These are phyloP conservation scores for Myiozetetes cayanensis DNA, from an alignment of 2,113 vertebrate genomes.

Conservation along the genomic window DNA sequence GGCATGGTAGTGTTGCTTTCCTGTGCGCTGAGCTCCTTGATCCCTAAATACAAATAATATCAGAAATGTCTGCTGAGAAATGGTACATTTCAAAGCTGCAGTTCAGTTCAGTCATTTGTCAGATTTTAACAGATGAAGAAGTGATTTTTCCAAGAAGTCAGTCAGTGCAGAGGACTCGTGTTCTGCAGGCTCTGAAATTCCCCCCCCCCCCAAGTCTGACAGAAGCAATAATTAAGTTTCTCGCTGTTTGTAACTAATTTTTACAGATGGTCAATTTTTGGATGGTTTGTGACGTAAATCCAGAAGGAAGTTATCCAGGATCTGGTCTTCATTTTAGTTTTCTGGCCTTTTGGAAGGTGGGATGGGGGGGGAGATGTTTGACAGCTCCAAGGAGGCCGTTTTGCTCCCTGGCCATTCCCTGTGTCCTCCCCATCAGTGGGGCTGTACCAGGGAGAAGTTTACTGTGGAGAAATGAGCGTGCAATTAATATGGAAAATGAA, in stretches of 20 bases:
- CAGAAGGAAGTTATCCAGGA: neutral
- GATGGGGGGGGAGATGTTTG: neutral
- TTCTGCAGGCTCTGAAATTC: neutral
- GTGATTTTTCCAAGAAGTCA: neutral
- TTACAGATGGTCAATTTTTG: neutral
- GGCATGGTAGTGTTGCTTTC: neutral
- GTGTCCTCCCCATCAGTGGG: neutral
- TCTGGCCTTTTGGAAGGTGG: neutral
- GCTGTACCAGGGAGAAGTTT: neutral
- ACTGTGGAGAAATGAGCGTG: neutral
- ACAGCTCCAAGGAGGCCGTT: neutral
- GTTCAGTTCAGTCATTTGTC: neutral
- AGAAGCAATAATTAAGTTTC: neutral
- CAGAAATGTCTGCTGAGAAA: neutral
- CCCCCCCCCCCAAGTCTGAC: neutral
- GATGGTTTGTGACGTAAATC: neutral
- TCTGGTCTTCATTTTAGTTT: neutral
- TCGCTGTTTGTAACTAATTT: neutral
- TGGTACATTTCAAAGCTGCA: neutral
- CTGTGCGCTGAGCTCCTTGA: neutral
- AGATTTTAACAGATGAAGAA: neutral
- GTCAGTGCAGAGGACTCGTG: neutral
- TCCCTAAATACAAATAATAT: neutral
- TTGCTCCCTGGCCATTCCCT: neutral
- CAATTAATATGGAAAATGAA: constrained; percentile 70